A percentile compares a stretch with the other conserved stretches of the same genome.
phyloP scores from a whole-genome alignment of 2,113 vertebrate genomes.

The Lepus timidus region DNA sequence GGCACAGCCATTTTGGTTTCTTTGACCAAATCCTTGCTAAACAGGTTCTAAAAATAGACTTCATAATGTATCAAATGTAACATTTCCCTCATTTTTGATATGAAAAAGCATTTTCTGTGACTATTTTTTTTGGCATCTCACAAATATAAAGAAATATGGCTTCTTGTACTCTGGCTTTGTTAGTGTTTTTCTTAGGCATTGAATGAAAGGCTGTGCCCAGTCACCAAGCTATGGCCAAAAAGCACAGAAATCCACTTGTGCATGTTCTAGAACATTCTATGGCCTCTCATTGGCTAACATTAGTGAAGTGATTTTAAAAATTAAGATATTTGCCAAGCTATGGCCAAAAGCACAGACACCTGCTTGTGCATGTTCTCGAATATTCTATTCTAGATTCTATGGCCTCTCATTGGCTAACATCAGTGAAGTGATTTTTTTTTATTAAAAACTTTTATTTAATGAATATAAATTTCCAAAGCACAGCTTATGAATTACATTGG shows the following conservation, averaged over 20 bases:
- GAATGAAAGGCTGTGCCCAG: constrained; percentile 80
- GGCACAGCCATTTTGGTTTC: constrained; percentile 75
- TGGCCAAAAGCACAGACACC: constrained; percentile 90
- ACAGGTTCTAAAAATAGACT: constrained; percentile 85
- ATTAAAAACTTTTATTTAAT: too few species aligned
- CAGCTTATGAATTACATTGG: too few species aligned
- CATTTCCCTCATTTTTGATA: constrained; percentile 77
- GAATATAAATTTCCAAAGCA: too few species aligned
- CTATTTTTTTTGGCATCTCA: constrained; percentile 75
- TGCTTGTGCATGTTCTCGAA: constrained; percentile 89
- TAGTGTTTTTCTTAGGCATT: constrained; percentile 87
- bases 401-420: constrained; percentile 83
- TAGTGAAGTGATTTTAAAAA: constrained; percentile 87
- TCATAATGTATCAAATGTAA: constrained; percentile 84
- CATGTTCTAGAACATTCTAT: constrained; percentile 88
- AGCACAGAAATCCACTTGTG: constrained; percentile 91
- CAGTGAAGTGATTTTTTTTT: constrained; percentile 87
- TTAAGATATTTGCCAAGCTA: constrained; percentile 48
- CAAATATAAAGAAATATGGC: constrained; percentile 89
- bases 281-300: constrained; percentile 83
- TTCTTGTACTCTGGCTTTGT: constrained; percentile 84
- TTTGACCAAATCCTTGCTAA: constrained; percentile 81
- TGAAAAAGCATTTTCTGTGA: constrained; percentile 80
- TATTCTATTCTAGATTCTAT: constrained; percentile 75
- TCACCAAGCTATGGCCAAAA: constrained; percentile 80